Conservation (phyloP, 2,888 invertebrate species). For the Dendrolimus pini region DNA sequence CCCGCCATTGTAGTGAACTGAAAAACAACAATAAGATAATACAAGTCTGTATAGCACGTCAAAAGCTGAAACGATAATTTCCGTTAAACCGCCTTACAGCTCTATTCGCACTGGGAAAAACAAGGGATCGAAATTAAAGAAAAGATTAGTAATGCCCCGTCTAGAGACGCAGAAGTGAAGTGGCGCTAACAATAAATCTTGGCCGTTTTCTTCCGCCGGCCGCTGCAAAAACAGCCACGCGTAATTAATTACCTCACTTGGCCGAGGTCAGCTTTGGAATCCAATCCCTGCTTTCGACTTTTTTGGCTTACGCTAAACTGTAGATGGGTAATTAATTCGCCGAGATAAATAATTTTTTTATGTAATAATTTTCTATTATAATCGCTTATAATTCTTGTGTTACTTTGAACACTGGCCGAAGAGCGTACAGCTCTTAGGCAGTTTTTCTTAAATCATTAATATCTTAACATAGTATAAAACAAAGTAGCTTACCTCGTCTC, state of each 20-base stretch:
- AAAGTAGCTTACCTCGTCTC: too few species aligned
- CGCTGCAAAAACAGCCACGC: conserved; percentile 61
- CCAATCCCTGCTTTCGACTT: conserved; percentile 65
- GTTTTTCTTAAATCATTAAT: too few species aligned
- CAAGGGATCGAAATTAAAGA: conserved; percentile 65
- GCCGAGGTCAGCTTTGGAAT: conserved; percentile 53
- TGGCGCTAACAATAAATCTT: conserved; percentile 64
- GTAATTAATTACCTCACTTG: conserved; percentile 64
- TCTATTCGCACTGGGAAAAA: conserved; percentile 55
- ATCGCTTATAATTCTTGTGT: too few species aligned
- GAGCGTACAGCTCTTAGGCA: too few species aligned
- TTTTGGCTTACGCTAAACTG: conserved; percentile 49
- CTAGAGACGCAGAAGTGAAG: conserved; percentile 42
- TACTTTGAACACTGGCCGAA: too few species aligned
- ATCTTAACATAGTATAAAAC: too few species aligned
- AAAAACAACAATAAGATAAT: too few species aligned
- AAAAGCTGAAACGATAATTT: conserved; percentile 42
- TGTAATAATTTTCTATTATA: conserved; percentile 7
- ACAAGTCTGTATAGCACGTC: not conserved
- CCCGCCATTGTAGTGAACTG: too few species aligned
- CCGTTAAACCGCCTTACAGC: conserved; percentile 52
- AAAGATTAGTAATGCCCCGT: conserved; percentile 60
- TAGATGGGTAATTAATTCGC: conserved; percentile 43
- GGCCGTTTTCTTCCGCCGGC: conserved; percentile 50
- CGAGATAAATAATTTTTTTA: conserved; percentile 15